A percentile compares a stretch with the other conserved stretches of the same genome.
These are phyloP conservation scores for Cheilosia pagana DNA, from an alignment of 2,888 invertebrate species.

Conservation along the genomic window DNA sequence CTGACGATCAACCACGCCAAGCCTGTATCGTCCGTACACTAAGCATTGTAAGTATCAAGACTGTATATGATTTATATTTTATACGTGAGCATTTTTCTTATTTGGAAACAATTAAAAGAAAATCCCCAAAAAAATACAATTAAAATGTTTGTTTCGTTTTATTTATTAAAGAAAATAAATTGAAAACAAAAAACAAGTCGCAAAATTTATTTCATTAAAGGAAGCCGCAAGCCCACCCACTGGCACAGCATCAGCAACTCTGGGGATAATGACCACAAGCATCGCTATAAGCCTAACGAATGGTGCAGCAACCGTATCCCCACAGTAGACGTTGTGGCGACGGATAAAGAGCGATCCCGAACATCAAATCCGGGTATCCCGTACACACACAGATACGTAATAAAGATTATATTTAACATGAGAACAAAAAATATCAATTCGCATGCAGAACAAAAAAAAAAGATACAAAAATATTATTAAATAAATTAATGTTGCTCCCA, in stretches of 20 bases:
- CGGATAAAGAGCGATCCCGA: constrained; percentile 7
- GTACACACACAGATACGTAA: constrained; percentile 65
- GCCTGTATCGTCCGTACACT: constrained; percentile 83
- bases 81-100: neutral
- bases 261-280: constrained; percentile 80
- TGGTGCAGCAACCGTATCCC: constrained; percentile 78
- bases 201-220: constrained; percentile 67
- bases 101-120: constrained; percentile 28
- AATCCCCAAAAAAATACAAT: constrained; percentile 35
- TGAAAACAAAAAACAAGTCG: neutral
- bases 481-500: constrained; percentile 74
- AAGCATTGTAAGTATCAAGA: constrained; percentile 82
- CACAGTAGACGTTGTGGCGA: constrained; percentile 64
- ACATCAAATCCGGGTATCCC: constrained; percentile 37
- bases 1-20: constrained; percentile 79
- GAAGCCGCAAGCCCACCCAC: constrained; percentile 75
- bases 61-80: neutral
- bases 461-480: constrained; percentile 59
- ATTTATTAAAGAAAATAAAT: neutral
- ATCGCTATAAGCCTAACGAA: constrained; percentile 80
- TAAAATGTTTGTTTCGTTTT: constrained; percentile 22
- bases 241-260: constrained; percentile 65
- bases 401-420: constrained; percentile 57
- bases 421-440: constrained; percentile 32
- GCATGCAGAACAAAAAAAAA: constrained; percentile 24